These are phyloP conservation scores for Micromesistius poutassou DNA, from an alignment of 2,797 vertebrate species.

Conservation along the genomic window DNA sequence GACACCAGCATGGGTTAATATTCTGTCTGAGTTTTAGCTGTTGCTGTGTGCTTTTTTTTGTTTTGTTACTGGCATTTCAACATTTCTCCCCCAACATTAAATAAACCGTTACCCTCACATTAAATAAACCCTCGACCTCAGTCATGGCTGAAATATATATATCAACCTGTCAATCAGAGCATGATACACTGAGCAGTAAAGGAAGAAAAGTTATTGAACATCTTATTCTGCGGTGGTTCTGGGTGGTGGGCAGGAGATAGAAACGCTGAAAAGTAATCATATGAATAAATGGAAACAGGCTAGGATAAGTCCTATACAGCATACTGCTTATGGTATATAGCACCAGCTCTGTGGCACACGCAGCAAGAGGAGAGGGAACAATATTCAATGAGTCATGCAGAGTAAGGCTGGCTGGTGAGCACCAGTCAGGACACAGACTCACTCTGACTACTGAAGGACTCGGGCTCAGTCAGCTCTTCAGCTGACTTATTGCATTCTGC, in stretches of 20 bases:
- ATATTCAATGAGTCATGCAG: background rate
- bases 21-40: background rate
- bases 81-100: background rate
- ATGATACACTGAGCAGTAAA: background rate
- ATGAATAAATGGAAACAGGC: background rate
- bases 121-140: background rate
- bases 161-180: background rate
- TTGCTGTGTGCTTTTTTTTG: background rate
- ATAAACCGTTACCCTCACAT: background rate
- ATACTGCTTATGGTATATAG: background rate
- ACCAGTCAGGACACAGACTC: background rate
- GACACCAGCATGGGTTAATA: background rate
- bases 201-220: background rate
- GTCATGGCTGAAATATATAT: background rate
- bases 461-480: background rate
- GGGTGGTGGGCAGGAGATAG: background rate
- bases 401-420: background rate
- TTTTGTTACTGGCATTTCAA: slow-evolving; percentile 1
- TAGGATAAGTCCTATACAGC: background rate
- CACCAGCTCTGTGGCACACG: background rate
- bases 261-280: background rate
- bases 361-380: background rate
- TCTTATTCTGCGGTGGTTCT: background rate
- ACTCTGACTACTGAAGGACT: background rate
- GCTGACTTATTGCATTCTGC: background rate